Conservation (phyloP, 2,113 vertebrate genomes). For the Pygathrix nemaeus region DNA sequence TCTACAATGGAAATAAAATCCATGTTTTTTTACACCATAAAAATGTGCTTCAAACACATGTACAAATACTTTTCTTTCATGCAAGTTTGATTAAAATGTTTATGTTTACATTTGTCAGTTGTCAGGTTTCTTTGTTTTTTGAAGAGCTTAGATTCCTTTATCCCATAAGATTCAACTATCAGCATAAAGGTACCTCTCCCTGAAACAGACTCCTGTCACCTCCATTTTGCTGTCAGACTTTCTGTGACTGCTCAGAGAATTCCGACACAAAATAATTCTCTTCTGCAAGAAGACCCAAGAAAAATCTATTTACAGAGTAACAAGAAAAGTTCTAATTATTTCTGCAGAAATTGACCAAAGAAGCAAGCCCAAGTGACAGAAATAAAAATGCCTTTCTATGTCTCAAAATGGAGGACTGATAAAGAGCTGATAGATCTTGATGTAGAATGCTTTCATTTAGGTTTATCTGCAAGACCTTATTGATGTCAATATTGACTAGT, state of each 20-base stretch:
- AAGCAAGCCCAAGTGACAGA: neutral
- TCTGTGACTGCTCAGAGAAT: neutral
- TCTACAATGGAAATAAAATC: neutral
- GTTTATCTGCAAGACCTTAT: slow-evolving; percentile 31
- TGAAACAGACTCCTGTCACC: neutral
- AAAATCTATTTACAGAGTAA: slow-evolving; percentile 45
- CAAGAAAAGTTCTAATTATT: slow-evolving; percentile 49
- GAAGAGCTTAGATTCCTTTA: neutral
- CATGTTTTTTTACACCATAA: neutral
- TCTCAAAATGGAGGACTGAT: slow-evolving; percentile 18
- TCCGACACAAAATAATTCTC: slow-evolving; percentile 39
- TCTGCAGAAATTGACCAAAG: slow-evolving; percentile 46
- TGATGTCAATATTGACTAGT: slow-evolving; percentile 56
- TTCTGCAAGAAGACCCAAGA: slow-evolving; percentile 45
- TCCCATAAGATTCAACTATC: neutral
- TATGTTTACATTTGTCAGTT: neutral
- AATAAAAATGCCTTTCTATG: neutral
- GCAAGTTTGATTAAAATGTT: neutral
- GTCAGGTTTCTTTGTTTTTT: neutral
- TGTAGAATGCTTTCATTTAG: neutral
- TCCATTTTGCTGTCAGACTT: neutral
- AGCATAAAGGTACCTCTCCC: neutral
- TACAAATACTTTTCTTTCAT: neutral
- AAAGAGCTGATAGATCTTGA: neutral
- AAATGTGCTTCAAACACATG: neutral